Percentiles rank a stretch among this genome's conserved stretches.
phyloP scores from a whole-genome alignment of 2,888 invertebrate genomes.

The Callosobruchus maculatus region DNA sequence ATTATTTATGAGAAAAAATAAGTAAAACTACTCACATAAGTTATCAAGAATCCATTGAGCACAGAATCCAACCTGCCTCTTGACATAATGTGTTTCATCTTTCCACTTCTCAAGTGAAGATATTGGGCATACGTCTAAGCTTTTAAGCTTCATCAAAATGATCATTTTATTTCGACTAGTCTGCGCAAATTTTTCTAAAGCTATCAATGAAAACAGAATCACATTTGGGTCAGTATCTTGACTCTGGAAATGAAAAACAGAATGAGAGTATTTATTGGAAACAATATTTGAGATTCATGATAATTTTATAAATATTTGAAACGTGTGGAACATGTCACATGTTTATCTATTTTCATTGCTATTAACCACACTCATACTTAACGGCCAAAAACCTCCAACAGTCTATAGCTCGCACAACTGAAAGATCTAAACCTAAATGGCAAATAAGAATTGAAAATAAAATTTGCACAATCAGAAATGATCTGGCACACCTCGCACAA shows the following conservation, averaged over 20 bases:
- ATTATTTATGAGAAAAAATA: neutral
- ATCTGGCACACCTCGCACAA: no score
- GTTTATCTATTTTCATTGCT: no score
- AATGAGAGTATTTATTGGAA: no score
- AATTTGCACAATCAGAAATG: no score
- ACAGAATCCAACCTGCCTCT: constrained; percentile 88
- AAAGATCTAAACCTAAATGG: no score
- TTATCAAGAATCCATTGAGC: constrained; percentile 92
- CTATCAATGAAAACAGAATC: constrained; percentile 81
- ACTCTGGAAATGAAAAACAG: constrained; percentile 46
- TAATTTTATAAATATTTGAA: no score
- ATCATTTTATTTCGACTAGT: constrained; percentile 85
- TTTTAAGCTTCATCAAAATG: constrained; percentile 64
- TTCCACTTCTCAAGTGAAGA: constrained; percentile 65
- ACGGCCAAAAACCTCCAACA: no score
- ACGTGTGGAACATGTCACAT: no score
- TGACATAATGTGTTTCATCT: constrained; percentile 59
- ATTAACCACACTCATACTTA: no score
- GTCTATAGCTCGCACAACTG: no score
- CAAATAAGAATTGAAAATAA: no score
- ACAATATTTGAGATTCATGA: no score
- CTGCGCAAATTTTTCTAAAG: constrained; percentile 89
- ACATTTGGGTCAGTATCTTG: constrained; percentile 67
- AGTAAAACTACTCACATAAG: constrained; percentile 61
- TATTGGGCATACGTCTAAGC: constrained; percentile 63